These are phyloP conservation scores for Thera obeliscata DNA, from an alignment of 2,888 invertebrate genomes.

Conservation along the genomic window DNA sequence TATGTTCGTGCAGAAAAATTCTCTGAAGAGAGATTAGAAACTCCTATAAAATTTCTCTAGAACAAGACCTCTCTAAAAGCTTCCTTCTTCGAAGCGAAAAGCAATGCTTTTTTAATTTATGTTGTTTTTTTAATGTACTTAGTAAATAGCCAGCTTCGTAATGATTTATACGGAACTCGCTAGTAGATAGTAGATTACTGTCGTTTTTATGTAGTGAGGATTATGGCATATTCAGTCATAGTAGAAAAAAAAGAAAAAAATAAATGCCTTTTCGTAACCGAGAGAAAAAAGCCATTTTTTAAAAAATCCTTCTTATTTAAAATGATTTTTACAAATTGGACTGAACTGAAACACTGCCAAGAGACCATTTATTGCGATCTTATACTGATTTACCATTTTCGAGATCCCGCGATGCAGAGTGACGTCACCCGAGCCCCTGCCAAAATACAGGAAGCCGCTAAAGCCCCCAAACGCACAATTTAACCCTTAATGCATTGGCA, in stretches of 20 bases:
- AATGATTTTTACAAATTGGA: neutral
- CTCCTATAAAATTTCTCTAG: too few species aligned
- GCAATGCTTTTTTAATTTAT: neutral
- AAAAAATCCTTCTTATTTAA: neutral
- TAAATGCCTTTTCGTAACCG: too few species aligned
- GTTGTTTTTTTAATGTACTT: neutral
- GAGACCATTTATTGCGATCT: slow-evolving; percentile 20
- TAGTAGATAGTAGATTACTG: too few species aligned
- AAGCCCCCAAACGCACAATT: slow-evolving; percentile 21
- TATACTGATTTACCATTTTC: slow-evolving; percentile 22
- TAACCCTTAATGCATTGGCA: slow-evolving; percentile 19
- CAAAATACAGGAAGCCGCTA: slow-evolving; percentile 38
- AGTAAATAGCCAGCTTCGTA: too few species aligned
- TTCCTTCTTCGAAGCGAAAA: neutral
- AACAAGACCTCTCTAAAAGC: neutral
- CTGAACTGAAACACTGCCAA: slow-evolving; percentile 20
- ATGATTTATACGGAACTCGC: too few species aligned
- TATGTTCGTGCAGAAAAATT: slow-evolving; percentile 8
- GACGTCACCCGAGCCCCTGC: slow-evolving; percentile 41
- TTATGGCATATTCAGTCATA: too few species aligned
- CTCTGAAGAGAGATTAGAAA: neutral
- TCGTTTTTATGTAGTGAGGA: too few species aligned
- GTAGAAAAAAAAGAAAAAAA: too few species aligned
- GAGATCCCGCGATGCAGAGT: slow-evolving; percentile 32
- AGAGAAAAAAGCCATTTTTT: too few species aligned